Percentiles rank a stretch among this genome's conserved stretches.
Conservation (phyloP, 2,797 vertebrate genomes). For the Myiothlypis coronata region DNA sequence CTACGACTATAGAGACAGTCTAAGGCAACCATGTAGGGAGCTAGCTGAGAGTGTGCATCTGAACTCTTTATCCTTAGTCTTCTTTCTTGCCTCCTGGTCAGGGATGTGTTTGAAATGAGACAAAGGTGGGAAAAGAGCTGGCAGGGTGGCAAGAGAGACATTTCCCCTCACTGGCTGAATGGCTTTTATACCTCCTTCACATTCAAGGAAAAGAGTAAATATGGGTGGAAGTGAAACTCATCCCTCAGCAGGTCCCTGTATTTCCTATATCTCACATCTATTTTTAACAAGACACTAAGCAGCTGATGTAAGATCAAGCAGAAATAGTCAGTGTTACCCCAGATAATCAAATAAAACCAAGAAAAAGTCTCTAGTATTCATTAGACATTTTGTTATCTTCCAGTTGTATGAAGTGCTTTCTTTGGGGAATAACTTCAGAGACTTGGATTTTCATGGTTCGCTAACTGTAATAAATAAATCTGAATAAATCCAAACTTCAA, state of each 20-base stretch:
- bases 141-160: not conserved
- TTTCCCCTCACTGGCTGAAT: not conserved
- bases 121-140: not conserved
- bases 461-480: slow-evolving; percentile 65
- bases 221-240: not conserved
- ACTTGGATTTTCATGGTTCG: slow-evolving; percentile 47
- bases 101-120: not conserved
- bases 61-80: not conserved
- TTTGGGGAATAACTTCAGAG: slow-evolving; percentile 45
- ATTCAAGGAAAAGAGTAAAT: not conserved
- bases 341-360: not conserved
- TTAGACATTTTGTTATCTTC: slow-evolving; percentile 6
- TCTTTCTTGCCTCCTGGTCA: not conserved
- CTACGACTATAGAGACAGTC: not conserved
- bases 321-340: not conserved
- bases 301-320: not conserved
- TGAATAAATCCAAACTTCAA: slow-evolving; percentile 47
- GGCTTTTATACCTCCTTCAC: not conserved
- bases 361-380: not conserved
- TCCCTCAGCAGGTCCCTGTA: not conserved
- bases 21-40: not conserved
- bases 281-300: not conserved
- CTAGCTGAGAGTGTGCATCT: not conserved
- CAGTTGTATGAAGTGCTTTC: slow-evolving; percentile 10
- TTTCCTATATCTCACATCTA: not conserved